These are phyloP conservation scores for Motacilla tschutschensis DNA, from an alignment of 2,113 vertebrate species.

Conservation along the genomic window DNA sequence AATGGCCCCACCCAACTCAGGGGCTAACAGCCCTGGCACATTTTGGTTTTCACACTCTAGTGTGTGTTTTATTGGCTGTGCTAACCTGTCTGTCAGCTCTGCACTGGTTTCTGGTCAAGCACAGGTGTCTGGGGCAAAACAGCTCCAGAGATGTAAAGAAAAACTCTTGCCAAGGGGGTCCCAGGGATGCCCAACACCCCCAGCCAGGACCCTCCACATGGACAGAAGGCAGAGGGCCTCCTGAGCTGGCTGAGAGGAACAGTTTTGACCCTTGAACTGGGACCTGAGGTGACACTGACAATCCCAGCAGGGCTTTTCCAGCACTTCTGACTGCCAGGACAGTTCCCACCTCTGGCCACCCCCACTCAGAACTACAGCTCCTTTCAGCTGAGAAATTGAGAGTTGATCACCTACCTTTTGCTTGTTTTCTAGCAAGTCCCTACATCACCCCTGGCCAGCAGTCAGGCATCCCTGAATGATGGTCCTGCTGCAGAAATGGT, in stretches of 20 bases:
- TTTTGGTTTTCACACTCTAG: neutral
- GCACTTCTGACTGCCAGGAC: no score
- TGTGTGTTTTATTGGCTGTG: neutral
- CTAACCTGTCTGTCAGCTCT: neutral
- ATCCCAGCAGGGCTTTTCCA: neutral
- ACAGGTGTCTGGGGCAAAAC: neutral
- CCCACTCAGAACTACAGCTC: neutral
- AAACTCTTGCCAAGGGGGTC: neutral
- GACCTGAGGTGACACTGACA: neutral
- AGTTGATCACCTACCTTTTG: neutral
- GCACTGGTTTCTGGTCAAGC: neutral
- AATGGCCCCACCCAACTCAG: neutral
- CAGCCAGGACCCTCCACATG: fast-evolving
- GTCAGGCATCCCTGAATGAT: neutral
- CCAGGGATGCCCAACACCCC: no score
- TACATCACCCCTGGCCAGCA: neutral
- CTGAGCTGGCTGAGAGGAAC: neutral
- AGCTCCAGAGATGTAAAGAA: neutral
- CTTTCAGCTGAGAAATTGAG: neutral
- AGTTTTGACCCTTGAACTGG: neutral
- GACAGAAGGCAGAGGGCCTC: neutral
- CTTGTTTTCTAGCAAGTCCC: neutral
- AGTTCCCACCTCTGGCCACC: neutral
- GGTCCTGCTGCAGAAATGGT: neutral
- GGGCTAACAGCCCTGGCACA: neutral